Evolutionary conservation across 2,797 vertebrate species (phyloP).

Genomic region (Okamejei kenojei): DNA sequence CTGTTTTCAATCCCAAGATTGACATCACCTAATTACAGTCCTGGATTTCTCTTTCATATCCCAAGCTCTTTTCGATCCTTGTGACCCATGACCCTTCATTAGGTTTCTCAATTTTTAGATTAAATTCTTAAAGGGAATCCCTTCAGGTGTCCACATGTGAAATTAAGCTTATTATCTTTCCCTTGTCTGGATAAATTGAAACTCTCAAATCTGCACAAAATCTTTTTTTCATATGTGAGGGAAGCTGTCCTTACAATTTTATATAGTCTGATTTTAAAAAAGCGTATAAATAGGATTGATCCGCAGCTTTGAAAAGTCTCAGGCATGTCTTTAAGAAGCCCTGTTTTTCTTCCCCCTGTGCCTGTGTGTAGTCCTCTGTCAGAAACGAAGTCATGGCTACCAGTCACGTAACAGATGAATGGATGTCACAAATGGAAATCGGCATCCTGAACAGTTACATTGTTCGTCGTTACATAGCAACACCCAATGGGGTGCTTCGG

Average conservation of each 20-base stretch:
- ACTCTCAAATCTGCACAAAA: neutral
- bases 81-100: neutral
- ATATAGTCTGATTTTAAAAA: slow-evolving; percentile 21
- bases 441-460: slow-evolving; percentile 97
- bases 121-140: neutral
- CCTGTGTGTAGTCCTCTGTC: slow-evolving; percentile 79
- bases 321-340: slow-evolving; percentile 48
- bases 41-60: neutral
- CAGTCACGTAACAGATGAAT: slow-evolving; percentile 99
- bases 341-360: slow-evolving; percentile 56
- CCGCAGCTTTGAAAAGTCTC: slow-evolving; percentile 33
- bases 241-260: slow-evolving; percentile 26
- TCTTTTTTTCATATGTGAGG: slow-evolving; percentile 8
- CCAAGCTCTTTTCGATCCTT: neutral
- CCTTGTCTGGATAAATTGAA: slow-evolving; percentile 10
- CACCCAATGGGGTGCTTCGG: slow-evolving; percentile 97
- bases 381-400: slow-evolving; percentile 99
- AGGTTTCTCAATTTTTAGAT: slow-evolving; percentile 1
- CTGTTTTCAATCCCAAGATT: neutral
- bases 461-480: slow-evolving; percentile 99
- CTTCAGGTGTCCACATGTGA: neutral
- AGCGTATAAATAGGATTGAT: slow-evolving; percentile 26
- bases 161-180: slow-evolving; percentile 26
- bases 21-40: neutral
- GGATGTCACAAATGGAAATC: slow-evolving; percentile 99